phyloP scores from a whole-genome alignment of 2,113 vertebrate species.

The Ibidorhyncha struthersii region DNA sequence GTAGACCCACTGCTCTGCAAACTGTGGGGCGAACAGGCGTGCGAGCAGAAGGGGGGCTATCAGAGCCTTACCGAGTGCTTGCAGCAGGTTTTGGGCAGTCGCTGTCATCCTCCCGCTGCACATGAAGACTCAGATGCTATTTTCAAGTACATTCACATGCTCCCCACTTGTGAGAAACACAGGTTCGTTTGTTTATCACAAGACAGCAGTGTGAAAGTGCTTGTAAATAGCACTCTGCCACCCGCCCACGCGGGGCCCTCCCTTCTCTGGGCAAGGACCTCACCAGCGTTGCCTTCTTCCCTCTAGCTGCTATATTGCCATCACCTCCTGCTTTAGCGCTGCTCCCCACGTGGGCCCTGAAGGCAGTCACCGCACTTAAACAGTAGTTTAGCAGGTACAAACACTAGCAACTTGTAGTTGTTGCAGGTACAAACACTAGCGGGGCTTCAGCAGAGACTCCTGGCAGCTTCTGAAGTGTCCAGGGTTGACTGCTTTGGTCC shows the following conservation, averaged over 20 bases:
- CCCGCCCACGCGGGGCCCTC: neutral
- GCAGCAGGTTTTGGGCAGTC: neutral
- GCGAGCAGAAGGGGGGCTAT: neutral
- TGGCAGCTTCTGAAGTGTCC: neutral
- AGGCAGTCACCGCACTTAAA: neutral
- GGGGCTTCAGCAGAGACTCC: neutral
- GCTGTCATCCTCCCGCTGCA: neutral
- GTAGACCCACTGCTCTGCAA: neutral
- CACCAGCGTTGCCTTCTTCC: neutral
- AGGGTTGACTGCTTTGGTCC: neutral
- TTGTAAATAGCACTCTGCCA: neutral
- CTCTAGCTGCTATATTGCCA: neutral
- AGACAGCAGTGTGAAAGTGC: neutral
- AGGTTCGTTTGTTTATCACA: constrained; percentile 16
- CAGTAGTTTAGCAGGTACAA: neutral
- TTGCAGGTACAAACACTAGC: neutral
- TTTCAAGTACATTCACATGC: neutral
- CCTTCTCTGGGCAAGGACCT: neutral
- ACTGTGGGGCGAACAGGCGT: neutral
- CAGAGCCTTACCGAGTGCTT: neutral
- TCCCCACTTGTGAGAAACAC: neutral
- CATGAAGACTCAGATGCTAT: neutral
- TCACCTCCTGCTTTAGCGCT: neutral
- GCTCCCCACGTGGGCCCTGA: neutral
- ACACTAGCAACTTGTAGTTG: neutral